phyloP scores from a whole-genome alignment of 2,113 vertebrate genomes.

The Lethenteron camtschaticum region DNA sequence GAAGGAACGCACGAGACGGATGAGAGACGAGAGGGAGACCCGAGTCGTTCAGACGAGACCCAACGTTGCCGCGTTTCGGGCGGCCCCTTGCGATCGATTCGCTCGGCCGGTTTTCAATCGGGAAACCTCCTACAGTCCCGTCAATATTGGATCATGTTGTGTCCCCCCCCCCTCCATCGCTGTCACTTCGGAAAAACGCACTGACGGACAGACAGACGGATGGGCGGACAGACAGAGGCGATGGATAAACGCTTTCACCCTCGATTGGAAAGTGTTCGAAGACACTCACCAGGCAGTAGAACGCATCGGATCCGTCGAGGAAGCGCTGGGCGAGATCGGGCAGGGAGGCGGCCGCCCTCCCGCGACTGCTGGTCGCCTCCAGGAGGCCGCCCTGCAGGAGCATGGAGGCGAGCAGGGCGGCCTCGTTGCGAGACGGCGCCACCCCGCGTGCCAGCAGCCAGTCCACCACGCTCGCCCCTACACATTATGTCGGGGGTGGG shows the following conservation, averaged over 20 bases:
- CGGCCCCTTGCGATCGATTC: too few species aligned
- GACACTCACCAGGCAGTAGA: constrained; percentile 63
- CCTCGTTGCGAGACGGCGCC: constrained; percentile 42
- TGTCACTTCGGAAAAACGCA: not conserved
- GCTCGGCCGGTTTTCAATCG: too few species aligned
- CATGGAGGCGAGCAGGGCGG: constrained; percentile 49
- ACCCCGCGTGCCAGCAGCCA: constrained; percentile 62
- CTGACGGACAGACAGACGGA: not conserved
- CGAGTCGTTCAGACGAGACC: too few species aligned
- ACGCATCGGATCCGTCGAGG: constrained; percentile 54
- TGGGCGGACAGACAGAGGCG: too few species aligned
- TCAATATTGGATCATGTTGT: not conserved
- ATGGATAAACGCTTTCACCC: too few species aligned
- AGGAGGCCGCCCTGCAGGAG: constrained; percentile 59
- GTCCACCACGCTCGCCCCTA: constrained; percentile 64
- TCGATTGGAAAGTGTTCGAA: not conserved
- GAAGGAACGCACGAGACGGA: too few species aligned
- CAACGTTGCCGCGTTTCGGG: too few species aligned
- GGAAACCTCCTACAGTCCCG: not conserved
- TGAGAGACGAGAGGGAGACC: too few species aligned
- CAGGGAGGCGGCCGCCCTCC: constrained; percentile 33
- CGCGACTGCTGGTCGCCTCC: constrained; percentile 37
- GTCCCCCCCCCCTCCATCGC: not conserved
- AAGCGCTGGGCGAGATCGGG: constrained; percentile 46
- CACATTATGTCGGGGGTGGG: not conserved